phyloP scores from a whole-genome alignment of 1,140 invertebrate species.

The Dendroctonus valens region DNA sequence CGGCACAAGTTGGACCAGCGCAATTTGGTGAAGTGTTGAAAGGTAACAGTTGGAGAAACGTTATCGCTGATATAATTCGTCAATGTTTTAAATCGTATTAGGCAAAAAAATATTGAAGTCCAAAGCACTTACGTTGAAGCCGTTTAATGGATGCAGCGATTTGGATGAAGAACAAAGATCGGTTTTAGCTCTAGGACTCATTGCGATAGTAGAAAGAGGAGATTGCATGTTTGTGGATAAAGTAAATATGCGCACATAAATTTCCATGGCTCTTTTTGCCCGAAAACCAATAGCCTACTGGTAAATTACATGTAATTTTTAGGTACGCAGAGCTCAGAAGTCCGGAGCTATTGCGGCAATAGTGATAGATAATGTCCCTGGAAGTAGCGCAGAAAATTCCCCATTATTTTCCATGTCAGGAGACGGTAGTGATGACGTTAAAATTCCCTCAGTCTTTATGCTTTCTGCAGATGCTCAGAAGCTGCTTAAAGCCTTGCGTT shows the following conservation, averaged over 20 bases:
- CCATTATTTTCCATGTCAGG: conserved; percentile 96
- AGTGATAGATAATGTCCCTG: conserved; percentile 82
- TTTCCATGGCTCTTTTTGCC: too few relatives aligned
- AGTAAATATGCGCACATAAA: conserved; percentile 58
- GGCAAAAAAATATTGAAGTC: conserved; percentile 61
- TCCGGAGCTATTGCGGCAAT: conserved; percentile 84
- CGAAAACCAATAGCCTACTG: too few relatives aligned
- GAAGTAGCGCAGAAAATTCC: conserved; percentile 68
- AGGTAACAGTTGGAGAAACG: conserved; percentile 6
- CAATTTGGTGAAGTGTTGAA: conserved; percentile 84
- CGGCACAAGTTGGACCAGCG: conserved; percentile 79
- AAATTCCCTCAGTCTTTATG: conserved; percentile 88
- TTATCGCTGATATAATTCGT: not conserved
- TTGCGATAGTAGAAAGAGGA: conserved; percentile 83
- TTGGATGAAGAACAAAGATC: conserved; percentile 56
- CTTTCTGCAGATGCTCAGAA: conserved; percentile 76
- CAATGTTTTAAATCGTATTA: not conserved
- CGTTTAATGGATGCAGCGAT: conserved; percentile 68
- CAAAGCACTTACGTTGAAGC: conserved; percentile 63
- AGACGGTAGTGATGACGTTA: conserved; percentile 84
- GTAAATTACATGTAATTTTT: not conserved
- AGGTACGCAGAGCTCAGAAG: conserved; percentile 68
- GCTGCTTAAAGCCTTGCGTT: conserved; percentile 59
- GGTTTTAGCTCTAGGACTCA: conserved; percentile 64
- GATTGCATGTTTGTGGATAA: conserved; percentile 97